Percentiles rank a stretch among this genome's conserved stretches.
Evolutionary conservation across 2,113 vertebrate genomes (phyloP).

Genomic region (Chloropsis cyanopogon): DNA sequence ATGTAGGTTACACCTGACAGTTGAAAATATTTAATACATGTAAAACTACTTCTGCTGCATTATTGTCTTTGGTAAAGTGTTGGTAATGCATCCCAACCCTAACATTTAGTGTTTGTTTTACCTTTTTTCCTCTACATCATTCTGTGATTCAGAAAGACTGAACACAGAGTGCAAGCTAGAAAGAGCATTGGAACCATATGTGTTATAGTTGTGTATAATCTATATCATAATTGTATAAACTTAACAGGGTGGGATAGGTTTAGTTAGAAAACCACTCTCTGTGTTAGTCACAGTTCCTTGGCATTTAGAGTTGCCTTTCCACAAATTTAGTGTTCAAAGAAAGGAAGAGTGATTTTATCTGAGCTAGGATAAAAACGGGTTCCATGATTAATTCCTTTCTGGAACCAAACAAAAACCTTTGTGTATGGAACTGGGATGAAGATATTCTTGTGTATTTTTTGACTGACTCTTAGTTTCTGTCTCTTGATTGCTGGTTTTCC

Average conservation of each 20-base stretch:
- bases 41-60: background rate
- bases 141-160: background rate
- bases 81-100: background rate
- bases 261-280: constrained; percentile 7
- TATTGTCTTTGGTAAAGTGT: background rate
- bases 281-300: background rate
- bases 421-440: background rate
- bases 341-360: background rate
- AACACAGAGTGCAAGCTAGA: background rate
- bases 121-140: background rate
- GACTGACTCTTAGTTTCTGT: background rate
- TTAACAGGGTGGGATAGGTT: background rate
- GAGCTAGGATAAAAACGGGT: background rate
- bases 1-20: background rate
- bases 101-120: background rate
- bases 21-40: background rate
- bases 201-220: background rate
- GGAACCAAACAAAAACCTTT: background rate
- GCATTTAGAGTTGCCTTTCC: constrained; percentile 4
- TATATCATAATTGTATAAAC: background rate
- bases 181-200: constrained; percentile 30
- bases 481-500: constrained; percentile 8
- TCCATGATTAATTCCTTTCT: background rate
- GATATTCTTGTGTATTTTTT: background rate
- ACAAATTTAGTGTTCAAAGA: constrained; percentile 7